Evolutionary conservation across 2,113 vertebrate genomes (phyloP).

Genomic region (Mormyrus iriodes): DNA sequence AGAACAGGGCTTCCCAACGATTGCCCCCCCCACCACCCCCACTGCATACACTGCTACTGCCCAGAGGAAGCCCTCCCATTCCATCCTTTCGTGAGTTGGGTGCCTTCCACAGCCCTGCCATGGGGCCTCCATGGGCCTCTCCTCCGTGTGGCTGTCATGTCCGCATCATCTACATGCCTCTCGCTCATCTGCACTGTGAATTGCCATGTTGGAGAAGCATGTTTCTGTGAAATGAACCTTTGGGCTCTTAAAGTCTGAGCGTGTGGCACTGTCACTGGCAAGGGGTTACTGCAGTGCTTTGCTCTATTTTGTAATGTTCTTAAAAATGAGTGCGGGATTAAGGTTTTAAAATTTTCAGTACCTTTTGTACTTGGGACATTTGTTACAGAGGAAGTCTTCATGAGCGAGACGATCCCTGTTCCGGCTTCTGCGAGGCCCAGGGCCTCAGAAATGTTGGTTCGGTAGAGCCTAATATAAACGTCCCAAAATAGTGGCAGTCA

Average conservation of each 20-base stretch:
- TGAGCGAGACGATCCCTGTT: background rate
- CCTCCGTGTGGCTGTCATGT: background rate
- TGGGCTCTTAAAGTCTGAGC: background rate
- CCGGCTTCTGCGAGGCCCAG: background rate
- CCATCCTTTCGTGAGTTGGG: background rate
- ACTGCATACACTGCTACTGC: background rate
- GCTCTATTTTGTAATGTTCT: background rate
- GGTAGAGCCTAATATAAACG: background rate
- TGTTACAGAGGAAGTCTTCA: background rate
- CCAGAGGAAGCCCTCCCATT: background rate
- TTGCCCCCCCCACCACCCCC: background rate
- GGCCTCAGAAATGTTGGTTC: background rate
- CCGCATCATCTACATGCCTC: background rate
- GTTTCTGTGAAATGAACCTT: background rate
- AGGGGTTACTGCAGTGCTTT: no score
- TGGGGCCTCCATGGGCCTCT: background rate
- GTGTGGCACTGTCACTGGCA: background rate
- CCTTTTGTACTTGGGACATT: background rate
- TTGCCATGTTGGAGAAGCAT: background rate
- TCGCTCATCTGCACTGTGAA: background rate
- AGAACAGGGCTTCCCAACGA: background rate
- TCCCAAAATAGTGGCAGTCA: background rate
- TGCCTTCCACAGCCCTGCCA: background rate
- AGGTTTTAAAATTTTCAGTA: background rate
- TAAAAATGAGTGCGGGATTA: background rate